Conservation (phyloP, 2,888 invertebrate genomes). For the Hartigia nigra region DNA sequence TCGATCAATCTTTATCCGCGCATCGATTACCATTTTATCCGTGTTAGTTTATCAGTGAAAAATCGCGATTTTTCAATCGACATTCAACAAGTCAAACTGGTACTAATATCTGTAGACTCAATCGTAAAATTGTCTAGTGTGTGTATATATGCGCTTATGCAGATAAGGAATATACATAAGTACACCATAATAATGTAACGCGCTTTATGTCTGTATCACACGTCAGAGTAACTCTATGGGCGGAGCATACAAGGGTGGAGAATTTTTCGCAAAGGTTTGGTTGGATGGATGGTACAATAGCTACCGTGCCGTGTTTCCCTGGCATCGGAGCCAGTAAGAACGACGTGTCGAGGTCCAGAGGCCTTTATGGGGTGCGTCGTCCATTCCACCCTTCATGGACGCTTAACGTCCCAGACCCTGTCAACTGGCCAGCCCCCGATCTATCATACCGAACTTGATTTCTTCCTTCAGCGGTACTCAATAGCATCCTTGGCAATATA, state of each 20-base stretch:
- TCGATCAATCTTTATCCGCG: background rate
- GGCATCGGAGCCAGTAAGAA: background rate
- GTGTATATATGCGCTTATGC: background rate
- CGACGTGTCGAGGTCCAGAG: slow-evolving; percentile 27
- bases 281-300: slow-evolving; percentile 51
- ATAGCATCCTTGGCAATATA: slow-evolving; percentile 49
- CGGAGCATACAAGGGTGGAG: slow-evolving; percentile 43
- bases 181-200: slow-evolving; percentile 19
- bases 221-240: slow-evolving; percentile 37
- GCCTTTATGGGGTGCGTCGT: slow-evolving; percentile 41
- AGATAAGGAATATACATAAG: background rate
- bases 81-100: slow-evolving; percentile 1
- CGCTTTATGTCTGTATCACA: background rate
- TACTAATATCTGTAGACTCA: background rate
- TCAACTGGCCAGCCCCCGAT: slow-evolving; percentile 56
- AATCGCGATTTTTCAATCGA: background rate
- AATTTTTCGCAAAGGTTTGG: slow-evolving; percentile 53
- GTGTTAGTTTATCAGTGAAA: background rate
- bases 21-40: background rate
- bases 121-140: background rate
- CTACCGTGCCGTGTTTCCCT: slow-evolving; percentile 31
- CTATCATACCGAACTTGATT: slow-evolving; percentile 64
- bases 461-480: slow-evolving; percentile 53
- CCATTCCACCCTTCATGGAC: slow-evolving; percentile 31
- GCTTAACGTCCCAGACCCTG: slow-evolving; percentile 42